phyloP scores from a whole-genome alignment of 64 coral and sea anemone species.

The Exaiptasia diaphana region DNA sequence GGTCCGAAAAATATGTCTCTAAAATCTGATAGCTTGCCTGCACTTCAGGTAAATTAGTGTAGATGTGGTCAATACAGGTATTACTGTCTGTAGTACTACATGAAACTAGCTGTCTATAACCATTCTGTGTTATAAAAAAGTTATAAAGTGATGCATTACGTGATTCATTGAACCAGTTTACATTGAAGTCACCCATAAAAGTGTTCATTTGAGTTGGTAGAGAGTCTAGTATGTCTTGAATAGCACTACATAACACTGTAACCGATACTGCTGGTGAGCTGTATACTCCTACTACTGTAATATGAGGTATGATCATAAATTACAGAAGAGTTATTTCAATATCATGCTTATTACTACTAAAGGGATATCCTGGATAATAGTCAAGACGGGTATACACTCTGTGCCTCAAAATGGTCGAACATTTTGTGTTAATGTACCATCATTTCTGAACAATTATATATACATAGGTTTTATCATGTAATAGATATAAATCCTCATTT shows the following conservation, averaged over 20 bases:
- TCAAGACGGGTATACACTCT: constrained; percentile 38
- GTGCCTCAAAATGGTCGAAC: constrained; percentile 35
- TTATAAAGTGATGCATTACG: constrained; percentile 52
- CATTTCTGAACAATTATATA: constrained; percentile 59
- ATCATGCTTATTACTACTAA: constrained; percentile 32
- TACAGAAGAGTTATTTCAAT: constrained; percentile 35
- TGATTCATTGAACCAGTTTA: constrained; percentile 61
- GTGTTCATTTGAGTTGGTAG: constrained; percentile 39
- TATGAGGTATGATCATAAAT: constrained; percentile 31
- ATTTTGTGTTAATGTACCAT: constrained; percentile 2
- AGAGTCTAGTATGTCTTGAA: constrained; percentile 28
- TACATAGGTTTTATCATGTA: constrained; percentile 28
- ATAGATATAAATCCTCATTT: constrained; percentile 16
- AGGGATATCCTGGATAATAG: constrained; percentile 41
- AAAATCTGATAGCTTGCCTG: constrained; percentile 33
- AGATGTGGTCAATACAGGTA: constrained; percentile 50
- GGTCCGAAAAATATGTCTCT: constrained; percentile 61
- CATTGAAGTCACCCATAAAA: constrained; percentile 22
- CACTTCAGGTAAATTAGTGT: constrained; percentile 52
- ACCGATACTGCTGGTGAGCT: constrained; percentile 30
- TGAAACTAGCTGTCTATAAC: constrained; percentile 55
- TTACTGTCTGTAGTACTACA: constrained; percentile 35
- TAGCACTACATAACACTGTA: constrained; percentile 13
- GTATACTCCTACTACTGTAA: constrained; percentile 36
- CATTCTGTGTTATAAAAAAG: constrained; percentile 42